Evolutionary conservation across 2,797 vertebrate genomes (phyloP), one percentile per base, ranked within the genome.

Genomic region (Falco peregrinus): DNA sequence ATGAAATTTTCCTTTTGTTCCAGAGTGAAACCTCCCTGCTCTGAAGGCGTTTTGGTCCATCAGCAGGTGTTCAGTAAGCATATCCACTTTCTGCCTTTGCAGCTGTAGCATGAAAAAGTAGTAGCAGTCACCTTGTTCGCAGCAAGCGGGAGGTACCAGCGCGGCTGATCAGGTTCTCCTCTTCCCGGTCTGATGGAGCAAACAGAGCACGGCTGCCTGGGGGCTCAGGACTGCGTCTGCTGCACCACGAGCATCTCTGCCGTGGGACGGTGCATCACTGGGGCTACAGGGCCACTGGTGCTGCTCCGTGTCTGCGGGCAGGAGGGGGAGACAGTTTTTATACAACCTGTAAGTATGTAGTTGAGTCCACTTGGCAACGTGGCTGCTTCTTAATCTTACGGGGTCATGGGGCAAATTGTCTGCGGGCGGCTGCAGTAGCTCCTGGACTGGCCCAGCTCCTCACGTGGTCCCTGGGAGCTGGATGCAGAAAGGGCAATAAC

Each of bases 21-120:
- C 20, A 8, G 35, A 37, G 37, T 56, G 53, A 60, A 77, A 3
- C 8, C 3, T 12, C 5, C 6, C 5, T 33, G 5, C 17, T 65
- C 28, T 22, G 13, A 57, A 57, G 79, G 16, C 13, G 5, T 60
- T 41, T 77, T 41, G 61, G 28, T 54, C 56, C 16, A 1, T 68
- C 39, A 35, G 0, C 31, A 29, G 28, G 3, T 43, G 22, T 47
- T 54, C 11, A 16, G 0, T n/a, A 47, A 39, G 16, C 33, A 8
- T 20, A 35, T 33, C 25, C 9, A 7, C 26, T 41, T 65, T 11
- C 14, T 91, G 61, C 53, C 25, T 4, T 18, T 76, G 61, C 35
- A 26, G 51, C 26, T 69, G 2, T 29, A 26, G 37, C 21, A 56
- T 0, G 2, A n/a, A 67, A 33, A 25, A 21, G 39, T 5, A 17